Conservation (phyloP, 2,888 invertebrate species). For the Xylota segnis region DNA sequence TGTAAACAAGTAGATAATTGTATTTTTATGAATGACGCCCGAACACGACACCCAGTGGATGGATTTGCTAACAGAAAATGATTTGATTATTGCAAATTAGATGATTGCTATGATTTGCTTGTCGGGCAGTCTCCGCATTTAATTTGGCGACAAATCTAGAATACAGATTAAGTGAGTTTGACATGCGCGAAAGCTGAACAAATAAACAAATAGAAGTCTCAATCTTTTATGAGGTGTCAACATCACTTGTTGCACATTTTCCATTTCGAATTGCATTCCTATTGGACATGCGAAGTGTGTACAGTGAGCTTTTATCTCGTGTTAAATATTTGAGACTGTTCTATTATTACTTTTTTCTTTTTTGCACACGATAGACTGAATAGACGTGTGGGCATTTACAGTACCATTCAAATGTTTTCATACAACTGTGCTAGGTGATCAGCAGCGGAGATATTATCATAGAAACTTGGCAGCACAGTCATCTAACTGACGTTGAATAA, state of each 20-base stretch:
- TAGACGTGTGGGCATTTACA: conserved; percentile 6
- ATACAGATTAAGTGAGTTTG: conserved; percentile 7
- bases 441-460: no score
- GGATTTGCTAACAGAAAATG: conserved; percentile 7
- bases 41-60: neutral
- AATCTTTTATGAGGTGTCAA: neutral
- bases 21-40: conserved; percentile 44
- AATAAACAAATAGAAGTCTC: neutral
- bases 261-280: conserved; percentile 17
- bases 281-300: neutral
- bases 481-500: no score
- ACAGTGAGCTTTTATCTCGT: conserved; percentile 39
- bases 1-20: conserved; percentile 38
- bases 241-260: conserved; percentile 6
- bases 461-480: no score
- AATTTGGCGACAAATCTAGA: conserved; percentile 6
- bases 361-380: neutral
- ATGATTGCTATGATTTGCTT: conserved; percentile 37
- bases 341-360: neutral
- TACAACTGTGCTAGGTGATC: neutral
- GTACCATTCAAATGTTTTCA: conserved; percentile 9
- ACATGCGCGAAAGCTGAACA: conserved; percentile 13
- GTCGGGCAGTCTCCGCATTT: conserved; percentile 15
- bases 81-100: conserved; percentile 42
- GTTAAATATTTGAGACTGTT: neutral